Evolutionary conservation across 2,888 invertebrate genomes (phyloP).

Genomic region (Cerastis leucographa): DNA sequence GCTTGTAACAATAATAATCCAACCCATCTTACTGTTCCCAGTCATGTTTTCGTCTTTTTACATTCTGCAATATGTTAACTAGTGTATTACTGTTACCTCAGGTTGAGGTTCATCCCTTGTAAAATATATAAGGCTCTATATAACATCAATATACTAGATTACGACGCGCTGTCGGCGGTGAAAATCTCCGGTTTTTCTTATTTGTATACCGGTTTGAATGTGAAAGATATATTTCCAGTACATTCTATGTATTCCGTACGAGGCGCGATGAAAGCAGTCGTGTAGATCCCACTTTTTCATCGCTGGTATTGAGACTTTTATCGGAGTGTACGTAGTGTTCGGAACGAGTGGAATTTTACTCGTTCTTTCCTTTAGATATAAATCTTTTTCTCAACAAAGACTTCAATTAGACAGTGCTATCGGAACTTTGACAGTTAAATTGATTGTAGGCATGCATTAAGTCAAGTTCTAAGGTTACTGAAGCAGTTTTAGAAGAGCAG

Average conservation of each 20-base stretch:
- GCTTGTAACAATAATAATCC: slow-evolving; percentile 66
- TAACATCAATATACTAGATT: slow-evolving; percentile 47
- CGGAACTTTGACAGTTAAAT: slow-evolving; percentile 38
- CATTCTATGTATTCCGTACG: slow-evolving; percentile 22
- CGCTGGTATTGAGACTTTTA: slow-evolving; percentile 23
- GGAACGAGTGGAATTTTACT: background rate
- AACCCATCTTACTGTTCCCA: slow-evolving; percentile 59
- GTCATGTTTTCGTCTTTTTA: slow-evolving; percentile 56
- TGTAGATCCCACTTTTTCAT: slow-evolving; percentile 35
- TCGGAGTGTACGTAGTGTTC: slow-evolving; percentile 16
- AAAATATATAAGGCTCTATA: slow-evolving; percentile 33
- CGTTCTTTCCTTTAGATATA: slow-evolving; percentile 1
- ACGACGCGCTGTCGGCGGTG: slow-evolving; percentile 24
- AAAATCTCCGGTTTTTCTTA: slow-evolving; percentile 36
- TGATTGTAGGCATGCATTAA: slow-evolving; percentile 23
- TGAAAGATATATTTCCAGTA: slow-evolving; percentile 44
- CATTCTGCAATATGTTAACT: slow-evolving; percentile 49
- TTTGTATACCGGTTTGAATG: slow-evolving; percentile 44
- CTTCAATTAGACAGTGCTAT: slow-evolving; percentile 39
- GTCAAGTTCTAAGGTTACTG: slow-evolving; percentile 17
- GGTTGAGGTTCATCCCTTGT: slow-evolving; percentile 29
- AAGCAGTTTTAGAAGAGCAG: slow-evolving; percentile 7
- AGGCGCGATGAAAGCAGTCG: slow-evolving; percentile 26
- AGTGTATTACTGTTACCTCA: slow-evolving; percentile 18
- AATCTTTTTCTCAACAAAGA: slow-evolving; percentile 39